Percentiles rank a stretch among this genome's conserved stretches.
Conservation (phyloP, 2,888 invertebrate genomes). For the Nomada fabriciana region DNA sequence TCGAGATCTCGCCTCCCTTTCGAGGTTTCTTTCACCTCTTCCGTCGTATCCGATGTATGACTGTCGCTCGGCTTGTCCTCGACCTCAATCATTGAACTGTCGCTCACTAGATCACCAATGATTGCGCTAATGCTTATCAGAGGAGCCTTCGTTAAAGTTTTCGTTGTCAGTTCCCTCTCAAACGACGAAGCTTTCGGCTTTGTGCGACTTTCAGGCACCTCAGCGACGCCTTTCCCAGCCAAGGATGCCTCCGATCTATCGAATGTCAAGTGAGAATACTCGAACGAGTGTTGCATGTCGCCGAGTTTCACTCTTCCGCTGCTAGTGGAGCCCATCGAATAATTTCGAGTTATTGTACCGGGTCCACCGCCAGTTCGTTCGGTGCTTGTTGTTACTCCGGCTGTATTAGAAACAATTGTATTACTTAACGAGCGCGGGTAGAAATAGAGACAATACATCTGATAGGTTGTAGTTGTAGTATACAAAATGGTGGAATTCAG, state of each 20-base stretch:
- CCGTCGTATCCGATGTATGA: constrained; percentile 47
- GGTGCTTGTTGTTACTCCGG: constrained; percentile 7
- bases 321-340: constrained; percentile 83
- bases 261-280: constrained; percentile 79
- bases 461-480: too few relatives aligned
- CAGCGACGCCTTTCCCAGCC: constrained; percentile 58
- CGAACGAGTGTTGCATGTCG: constrained; percentile 85
- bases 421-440: background rate
- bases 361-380: constrained; percentile 50
- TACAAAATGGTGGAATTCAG: too few relatives aligned
- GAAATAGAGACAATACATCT: too few relatives aligned
- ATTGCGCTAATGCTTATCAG: constrained; percentile 91
- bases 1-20: constrained; percentile 45
- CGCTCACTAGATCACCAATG: constrained; percentile 86
- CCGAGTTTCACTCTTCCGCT: constrained; percentile 82
- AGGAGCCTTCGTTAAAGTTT: constrained; percentile 85
- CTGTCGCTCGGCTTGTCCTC: constrained; percentile 54
- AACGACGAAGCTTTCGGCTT: constrained; percentile 22
- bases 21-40: constrained; percentile 34
- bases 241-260: constrained; percentile 60
- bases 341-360: constrained; percentile 69
- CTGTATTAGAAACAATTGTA: constrained; percentile 69
- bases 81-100: constrained; percentile 84
- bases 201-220: constrained; percentile 56
- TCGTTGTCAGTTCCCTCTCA: constrained; percentile 23